Evolutionary conservation across 2,888 invertebrate species (phyloP).

Genomic region (Clanis bilineata): DNA sequence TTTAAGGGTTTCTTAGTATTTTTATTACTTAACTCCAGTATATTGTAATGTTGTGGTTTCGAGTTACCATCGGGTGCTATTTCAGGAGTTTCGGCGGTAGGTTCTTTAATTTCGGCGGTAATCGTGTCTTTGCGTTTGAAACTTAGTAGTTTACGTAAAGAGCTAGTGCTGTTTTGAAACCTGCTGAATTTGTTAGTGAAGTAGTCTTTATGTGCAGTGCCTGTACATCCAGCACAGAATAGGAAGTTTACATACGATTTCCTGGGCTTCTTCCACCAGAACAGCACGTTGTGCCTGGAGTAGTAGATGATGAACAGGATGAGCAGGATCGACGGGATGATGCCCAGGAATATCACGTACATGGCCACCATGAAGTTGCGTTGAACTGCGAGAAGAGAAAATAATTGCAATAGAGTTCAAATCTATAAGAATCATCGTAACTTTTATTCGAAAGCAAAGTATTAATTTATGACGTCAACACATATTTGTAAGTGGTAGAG

Average conservation of each 20-base stretch:
- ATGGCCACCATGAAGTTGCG: slow-evolving; percentile 90
- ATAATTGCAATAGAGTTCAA: not conserved
- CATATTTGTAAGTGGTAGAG: too few relatives aligned
- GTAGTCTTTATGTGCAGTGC: slow-evolving; percentile 9
- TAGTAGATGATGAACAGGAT: slow-evolving; percentile 88
- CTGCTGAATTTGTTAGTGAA: slow-evolving; percentile 32
- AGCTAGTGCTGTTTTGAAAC: slow-evolving; percentile 31
- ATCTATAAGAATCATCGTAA: not conserved
- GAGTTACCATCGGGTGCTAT: slow-evolving; percentile 17
- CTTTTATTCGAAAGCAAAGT: too few relatives aligned
- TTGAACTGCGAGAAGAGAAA: slow-evolving; percentile 81
- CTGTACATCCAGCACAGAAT: slow-evolving; percentile 29
- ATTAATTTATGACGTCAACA: too few relatives aligned
- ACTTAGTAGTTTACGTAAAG: slow-evolving; percentile 28
- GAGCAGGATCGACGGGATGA: slow-evolving; percentile 88
- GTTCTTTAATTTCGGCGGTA: not conserved
- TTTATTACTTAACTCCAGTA: slow-evolving; percentile 17
- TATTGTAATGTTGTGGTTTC: slow-evolving; percentile 8
- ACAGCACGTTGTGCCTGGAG: slow-evolving; percentile 84
- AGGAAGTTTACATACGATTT: slow-evolving; percentile 74
- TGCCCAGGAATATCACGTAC: slow-evolving; percentile 93
- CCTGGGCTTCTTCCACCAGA: slow-evolving; percentile 77
- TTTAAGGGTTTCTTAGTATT: slow-evolving; percentile 38
- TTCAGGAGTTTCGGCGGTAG: not conserved
- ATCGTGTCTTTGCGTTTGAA: slow-evolving; percentile 27